Evolutionary conservation across 2,113 vertebrate species (phyloP).

Genomic region (Balaeniceps rex): DNA sequence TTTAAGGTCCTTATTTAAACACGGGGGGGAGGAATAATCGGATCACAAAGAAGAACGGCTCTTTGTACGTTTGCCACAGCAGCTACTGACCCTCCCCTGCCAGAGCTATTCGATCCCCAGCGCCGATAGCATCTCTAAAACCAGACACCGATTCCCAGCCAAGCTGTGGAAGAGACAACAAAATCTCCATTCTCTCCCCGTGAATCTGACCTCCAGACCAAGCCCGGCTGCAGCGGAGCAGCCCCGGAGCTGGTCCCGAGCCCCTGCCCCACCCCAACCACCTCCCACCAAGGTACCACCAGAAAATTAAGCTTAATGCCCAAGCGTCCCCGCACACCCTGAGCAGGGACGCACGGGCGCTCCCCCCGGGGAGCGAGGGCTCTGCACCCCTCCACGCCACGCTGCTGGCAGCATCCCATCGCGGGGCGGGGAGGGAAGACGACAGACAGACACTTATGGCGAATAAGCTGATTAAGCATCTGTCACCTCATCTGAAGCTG

Average conservation of each 20-base stretch:
- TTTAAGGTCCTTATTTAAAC: neutral
- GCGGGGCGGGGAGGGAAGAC: neutral
- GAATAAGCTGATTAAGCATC: conserved; percentile 50
- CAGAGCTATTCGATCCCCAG: neutral
- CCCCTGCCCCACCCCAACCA: neutral
- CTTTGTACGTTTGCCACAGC: neutral
- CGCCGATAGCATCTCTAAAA: neutral
- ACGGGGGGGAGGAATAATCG: conserved; percentile 11
- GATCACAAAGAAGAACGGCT: neutral
- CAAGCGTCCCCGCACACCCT: fast-evolving
- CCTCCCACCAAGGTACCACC: fast-evolving
- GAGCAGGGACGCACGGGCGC: fast-evolving
- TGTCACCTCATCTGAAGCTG: neutral
- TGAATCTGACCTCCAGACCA: fast-evolving
- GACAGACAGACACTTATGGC: neutral
- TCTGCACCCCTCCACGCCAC: neutral
- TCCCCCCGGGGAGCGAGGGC: neutral
- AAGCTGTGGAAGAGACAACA: neutral
- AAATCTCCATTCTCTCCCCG: neutral
- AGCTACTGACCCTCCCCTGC: neutral
- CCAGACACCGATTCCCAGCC: neutral
- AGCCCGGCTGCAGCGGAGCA: neutral
- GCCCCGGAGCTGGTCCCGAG: fast-evolving
- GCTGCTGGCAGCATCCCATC: neutral
- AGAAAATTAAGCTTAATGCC: fast-evolving